Percentiles rank a stretch among this genome's conserved stretches.
Conservation (phyloP, 1,140 invertebrate species). For the Aricia agestis region DNA sequence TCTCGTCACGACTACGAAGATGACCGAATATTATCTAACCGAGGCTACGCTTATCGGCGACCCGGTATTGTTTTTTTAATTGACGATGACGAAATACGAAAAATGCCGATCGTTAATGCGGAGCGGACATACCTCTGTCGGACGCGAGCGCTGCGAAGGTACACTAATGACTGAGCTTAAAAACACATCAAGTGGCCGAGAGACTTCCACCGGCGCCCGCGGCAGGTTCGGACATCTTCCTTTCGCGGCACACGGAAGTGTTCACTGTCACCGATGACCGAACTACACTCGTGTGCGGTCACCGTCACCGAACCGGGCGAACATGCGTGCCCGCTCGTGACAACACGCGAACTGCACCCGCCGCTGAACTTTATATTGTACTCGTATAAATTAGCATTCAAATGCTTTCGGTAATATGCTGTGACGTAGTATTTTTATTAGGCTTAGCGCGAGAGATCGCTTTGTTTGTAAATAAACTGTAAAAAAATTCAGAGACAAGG, state of each 20-base stretch:
- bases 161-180: slow-evolving; percentile 52
- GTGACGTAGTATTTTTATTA: neutral
- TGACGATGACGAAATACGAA: neutral
- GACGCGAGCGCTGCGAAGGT: slow-evolving; percentile 46
- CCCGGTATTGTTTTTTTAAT: slow-evolving; percentile 7
- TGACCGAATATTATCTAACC: slow-evolving; percentile 5
- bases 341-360: neutral
- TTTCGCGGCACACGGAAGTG: slow-evolving; percentile 37
- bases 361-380: slow-evolving; percentile 18
- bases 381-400: slow-evolving; percentile 46
- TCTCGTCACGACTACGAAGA: slow-evolving; percentile 7
- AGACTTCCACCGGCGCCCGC: slow-evolving; percentile 50
- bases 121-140: slow-evolving; percentile 53
- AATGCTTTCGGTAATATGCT: slow-evolving; percentile 20
- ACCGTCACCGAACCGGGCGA: no score
- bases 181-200: slow-evolving; percentile 33
- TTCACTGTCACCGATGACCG: slow-evolving; percentile 6
- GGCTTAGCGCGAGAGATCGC: neutral
- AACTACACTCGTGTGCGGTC: no score
- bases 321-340: slow-evolving; percentile 1
- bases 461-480: neutral
- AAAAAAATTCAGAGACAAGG: neutral
- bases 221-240: slow-evolving; percentile 40
- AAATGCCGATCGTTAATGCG: slow-evolving; percentile 37
- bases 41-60: slow-evolving; percentile 8